A percentile compares a stretch with the other conserved stretches of the same genome.
These are phyloP conservation scores for Drosophila mercatorum DNA, from an alignment of 2,888 invertebrate species.

Conservation along the genomic window DNA sequence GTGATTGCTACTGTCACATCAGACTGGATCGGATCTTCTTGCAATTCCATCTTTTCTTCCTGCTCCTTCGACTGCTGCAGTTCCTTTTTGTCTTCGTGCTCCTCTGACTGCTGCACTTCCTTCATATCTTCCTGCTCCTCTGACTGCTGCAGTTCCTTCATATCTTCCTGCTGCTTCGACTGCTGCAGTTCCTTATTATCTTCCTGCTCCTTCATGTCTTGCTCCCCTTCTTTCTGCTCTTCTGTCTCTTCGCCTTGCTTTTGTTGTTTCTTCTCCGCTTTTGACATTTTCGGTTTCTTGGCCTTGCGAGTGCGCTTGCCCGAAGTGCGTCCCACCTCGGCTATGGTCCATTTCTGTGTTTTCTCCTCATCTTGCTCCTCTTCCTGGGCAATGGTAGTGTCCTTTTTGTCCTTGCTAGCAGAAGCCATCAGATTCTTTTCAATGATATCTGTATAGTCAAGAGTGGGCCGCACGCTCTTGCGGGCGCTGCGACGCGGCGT, in stretches of 20 bases:
- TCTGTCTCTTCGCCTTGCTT: not conserved
- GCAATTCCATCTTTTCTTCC: not conserved
- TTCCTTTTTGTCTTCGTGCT: not conserved
- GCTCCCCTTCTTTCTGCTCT: not conserved
- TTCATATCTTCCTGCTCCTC: not conserved
- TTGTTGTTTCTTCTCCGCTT: not conserved
- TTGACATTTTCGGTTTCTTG: constrained; percentile 30
- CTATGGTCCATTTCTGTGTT: constrained; percentile 66
- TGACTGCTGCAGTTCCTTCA: not conserved
- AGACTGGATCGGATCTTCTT: not conserved
- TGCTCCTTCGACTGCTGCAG: not conserved
- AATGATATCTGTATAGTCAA: constrained; percentile 81
- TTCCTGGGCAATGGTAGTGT: constrained; percentile 2
- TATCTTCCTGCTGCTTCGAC: not conserved
- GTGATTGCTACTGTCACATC: not conserved
- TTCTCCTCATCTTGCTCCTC: constrained; percentile 25
- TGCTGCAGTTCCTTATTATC: not conserved
- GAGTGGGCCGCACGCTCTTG: constrained; percentile 77
- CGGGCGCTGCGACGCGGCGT: constrained; percentile 81
- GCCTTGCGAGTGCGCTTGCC: constrained; percentile 63
- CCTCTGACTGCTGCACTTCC: not conserved
- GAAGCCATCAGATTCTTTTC: constrained; percentile 45
- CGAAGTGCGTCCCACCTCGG: constrained; percentile 75
- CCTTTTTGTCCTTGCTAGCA: constrained; percentile 37
- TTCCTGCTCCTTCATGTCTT: not conserved